Base-by-base conservation (phyloP, 2,113 vertebrate genomes). In the Ifrita kowaldi region DNA sequence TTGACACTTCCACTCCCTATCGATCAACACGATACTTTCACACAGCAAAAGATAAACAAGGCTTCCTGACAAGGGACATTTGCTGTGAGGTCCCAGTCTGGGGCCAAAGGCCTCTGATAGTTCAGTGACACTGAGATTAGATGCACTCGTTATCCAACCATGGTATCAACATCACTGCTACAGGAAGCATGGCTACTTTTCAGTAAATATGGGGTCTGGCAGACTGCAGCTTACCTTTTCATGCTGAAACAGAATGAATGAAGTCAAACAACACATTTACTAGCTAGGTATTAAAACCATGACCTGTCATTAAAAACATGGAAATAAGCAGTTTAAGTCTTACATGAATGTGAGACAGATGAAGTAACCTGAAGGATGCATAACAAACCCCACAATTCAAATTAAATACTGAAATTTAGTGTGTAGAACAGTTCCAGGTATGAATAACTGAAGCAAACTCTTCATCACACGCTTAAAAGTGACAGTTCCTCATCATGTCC, bases 141-240 rank as follows among this genome's bases (percentile, higher is more conserved):
- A 57, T 10, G 6, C 44, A 35, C n/a, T 60, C 10, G 0, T 10
- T 44, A 52, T 23, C 39, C 14, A 84, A 0, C 49, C 4, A 3
- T 2, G 50, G 3, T 6, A 55, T 33, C 50, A 63, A 44, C 52
- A 71, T 16, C 50, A 33, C 47, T 33, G 27, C 3, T 33, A 37
- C 24, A 52, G 8, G 10, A 68, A 82, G 6, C 26, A 67, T 0
- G 0, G 7, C 15, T 35, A 7, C 24, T 16, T 68, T 35, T 11
- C 26, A n/a, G 10, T 8, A 55, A 68, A 14, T 30, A 35, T 14
- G 10, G 16, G 8, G 23, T 28, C 64, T 65, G 35, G 60, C 30
- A 89, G 30, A 18, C 6, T 10, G 4, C 39, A 71, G 26, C 11
- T 69, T 75, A 78, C 23, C 30, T 89, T 62, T 16, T 13, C 84